Conservation (phyloP, 2,888 invertebrate species). For the Leptinotarsa tumamoca region DNA sequence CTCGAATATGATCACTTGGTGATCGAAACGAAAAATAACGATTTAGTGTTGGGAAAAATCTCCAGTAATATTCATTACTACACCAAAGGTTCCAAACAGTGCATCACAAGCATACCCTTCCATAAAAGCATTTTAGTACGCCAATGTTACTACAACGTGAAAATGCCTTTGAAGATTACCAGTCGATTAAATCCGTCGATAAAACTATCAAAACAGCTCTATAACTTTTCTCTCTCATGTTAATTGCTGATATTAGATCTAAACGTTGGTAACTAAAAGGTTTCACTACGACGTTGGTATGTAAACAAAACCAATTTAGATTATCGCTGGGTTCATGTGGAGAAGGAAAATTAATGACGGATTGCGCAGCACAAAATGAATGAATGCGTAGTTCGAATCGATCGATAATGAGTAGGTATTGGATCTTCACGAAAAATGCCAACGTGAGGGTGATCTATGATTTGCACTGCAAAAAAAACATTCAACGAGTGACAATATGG, state of each 20-base stretch:
- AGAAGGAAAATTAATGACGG: slow-evolving; percentile 43
- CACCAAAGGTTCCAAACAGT: too few species aligned
- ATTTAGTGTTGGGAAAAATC: too few species aligned
- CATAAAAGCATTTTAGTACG: background rate
- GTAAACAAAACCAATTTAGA: slow-evolving; percentile 49
- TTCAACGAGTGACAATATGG: too few species aligned
- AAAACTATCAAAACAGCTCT: slow-evolving; percentile 37
- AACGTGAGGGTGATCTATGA: too few species aligned
- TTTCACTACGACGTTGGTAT: slow-evolving; percentile 38
- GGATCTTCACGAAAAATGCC: background rate
- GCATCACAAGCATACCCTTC: too few species aligned
- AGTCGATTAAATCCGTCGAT: slow-evolving; percentile 34
- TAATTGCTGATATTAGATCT: slow-evolving; percentile 45
- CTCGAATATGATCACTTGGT: too few species aligned
- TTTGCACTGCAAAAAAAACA: too few species aligned
- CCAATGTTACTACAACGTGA: background rate
- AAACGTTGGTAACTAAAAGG: slow-evolving; percentile 35
- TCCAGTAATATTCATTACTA: too few species aligned
- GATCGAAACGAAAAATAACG: too few species aligned
- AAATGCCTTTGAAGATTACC: slow-evolving; percentile 30
- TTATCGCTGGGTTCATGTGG: slow-evolving; percentile 43
- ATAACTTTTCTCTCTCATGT: slow-evolving; percentile 43
- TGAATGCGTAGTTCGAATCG: background rate
- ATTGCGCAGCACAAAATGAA: slow-evolving; percentile 41
- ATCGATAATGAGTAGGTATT: background rate